Base-by-base conservation (phyloP, 2,797 vertebrate species). In the Cirrhinus mrigala region DNA sequence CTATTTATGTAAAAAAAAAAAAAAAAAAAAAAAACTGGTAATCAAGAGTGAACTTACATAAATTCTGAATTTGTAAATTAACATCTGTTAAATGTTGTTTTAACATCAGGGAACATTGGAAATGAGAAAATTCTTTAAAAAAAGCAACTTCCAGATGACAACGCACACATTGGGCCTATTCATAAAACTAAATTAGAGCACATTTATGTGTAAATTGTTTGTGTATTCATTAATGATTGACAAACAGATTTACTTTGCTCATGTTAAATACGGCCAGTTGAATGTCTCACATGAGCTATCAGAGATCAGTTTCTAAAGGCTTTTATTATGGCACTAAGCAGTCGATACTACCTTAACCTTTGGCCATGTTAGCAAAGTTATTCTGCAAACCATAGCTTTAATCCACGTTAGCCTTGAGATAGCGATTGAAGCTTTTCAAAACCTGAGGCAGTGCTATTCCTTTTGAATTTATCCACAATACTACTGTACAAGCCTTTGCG, bases 381-480 rank as follows among this genome's bases (percentile, higher is more conserved):
- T 20, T 29, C 40, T 10, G 22, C 69, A 64, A 62, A 79, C 27
- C 68, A 37, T 50, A 37, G 58, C 22, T 37, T 85, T 80, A 73
- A 62, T 85, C 68, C 29, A 64, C 56, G 22, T 79, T 71, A 73
- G 68, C 56, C 69, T 50, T 64, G 54, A 74, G 46, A 73, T 5
- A 71, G 6, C 1, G 2, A 44, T 15, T 79, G 64, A 54, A 78
- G n/a, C 74, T n/a, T 84, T 78, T 84, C 15, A 44, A 50, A 54
- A 56, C 82, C 75, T 71, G 20, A n/a, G 71, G 75, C 64, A 46
- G 60, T 71, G 37, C 52, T 48, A 22, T 79, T 84, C n/a, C 74
- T 69, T 70, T 79, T 48, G 52, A 60, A 16, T 77, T 84, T 33
- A 70, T 79, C 40, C 74, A 22, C 66, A 70, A 62, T 52, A 10